Evolutionary conservation across 2,888 invertebrate genomes (phyloP).

Genomic region (Apantesis nais): DNA sequence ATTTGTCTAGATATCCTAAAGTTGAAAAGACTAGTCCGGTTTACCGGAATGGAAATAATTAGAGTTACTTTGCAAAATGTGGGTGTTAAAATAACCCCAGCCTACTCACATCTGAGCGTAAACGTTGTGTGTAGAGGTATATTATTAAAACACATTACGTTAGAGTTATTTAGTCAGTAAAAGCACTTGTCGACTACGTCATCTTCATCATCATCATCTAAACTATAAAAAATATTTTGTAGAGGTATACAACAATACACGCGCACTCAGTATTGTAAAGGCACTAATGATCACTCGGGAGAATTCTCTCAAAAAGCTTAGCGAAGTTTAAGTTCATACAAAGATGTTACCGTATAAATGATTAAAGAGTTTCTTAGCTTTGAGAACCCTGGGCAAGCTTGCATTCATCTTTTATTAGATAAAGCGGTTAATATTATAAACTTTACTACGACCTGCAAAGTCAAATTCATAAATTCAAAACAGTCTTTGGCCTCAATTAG

Average conservation of each 20-base stretch:
- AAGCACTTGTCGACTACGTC: not conserved
- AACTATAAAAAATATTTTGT: no score
- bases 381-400: not conserved
- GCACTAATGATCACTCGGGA: not conserved
- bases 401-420: not conserved
- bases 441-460: no score
- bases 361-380: not conserved
- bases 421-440: not conserved
- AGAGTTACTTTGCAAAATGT: no score
- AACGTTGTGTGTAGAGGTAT: no score
- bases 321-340: slow-evolving; percentile 2
- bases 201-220: not conserved
- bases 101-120: not conserved
- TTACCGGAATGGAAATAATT: no score
- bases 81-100: not conserved
- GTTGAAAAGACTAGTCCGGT: no score
- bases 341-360: slow-evolving; percentile 1
- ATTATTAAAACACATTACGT: no score
- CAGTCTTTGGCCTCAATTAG: no score
- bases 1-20: not conserved
- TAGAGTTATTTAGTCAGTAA: not conserved
- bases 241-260: not conserved
- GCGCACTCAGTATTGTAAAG: not conserved
- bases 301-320: not conserved
- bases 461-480: no score